A percentile compares a stretch with the other conserved stretches of the same genome.
Evolutionary conservation across 2,888 invertebrate genomes (phyloP).

Genomic region (Nymphalis polychloros): DNA sequence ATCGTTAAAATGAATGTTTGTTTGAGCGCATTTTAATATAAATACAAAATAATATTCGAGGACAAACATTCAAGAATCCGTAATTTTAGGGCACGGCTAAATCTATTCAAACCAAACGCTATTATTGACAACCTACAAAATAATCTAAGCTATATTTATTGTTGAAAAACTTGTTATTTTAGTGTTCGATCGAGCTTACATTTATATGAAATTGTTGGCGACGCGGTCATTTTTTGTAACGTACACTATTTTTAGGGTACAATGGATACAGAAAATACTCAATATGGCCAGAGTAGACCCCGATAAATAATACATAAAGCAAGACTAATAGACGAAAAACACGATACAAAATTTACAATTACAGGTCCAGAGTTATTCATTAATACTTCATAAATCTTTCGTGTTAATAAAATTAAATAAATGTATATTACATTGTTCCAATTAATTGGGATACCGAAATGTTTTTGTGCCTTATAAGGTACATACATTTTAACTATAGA

Average conservation of each 20-base stretch:
- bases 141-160: slow-evolving; percentile 33
- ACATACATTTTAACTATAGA: slow-evolving; percentile 10
- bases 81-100: slow-evolving; percentile 31
- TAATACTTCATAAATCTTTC: slow-evolving; percentile 50
- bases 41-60: slow-evolving; percentile 28
- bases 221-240: slow-evolving; percentile 53
- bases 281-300: slow-evolving; percentile 48
- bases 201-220: slow-evolving; percentile 50
- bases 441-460: slow-evolving; percentile 27
- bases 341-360: slow-evolving; percentile 46
- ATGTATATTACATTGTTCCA: slow-evolving; percentile 42
- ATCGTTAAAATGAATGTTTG: neutral
- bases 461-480: slow-evolving; percentile 10
- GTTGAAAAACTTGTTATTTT: slow-evolving; percentile 45
- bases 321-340: slow-evolving; percentile 48
- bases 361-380: slow-evolving; percentile 42
- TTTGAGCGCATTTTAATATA: neutral
- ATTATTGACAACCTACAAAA: slow-evolving; percentile 40
- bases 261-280: slow-evolving; percentile 54
- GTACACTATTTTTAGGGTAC: slow-evolving; percentile 67
- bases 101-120: slow-evolving; percentile 23
- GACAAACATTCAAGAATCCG: slow-evolving; percentile 33
- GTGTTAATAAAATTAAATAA: slow-evolving; percentile 55
- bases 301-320: slow-evolving; percentile 59
- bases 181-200: slow-evolving; percentile 36